phyloP scores from a whole-genome alignment of 23 tunicate genomes.

The Halocynthia aurantium region DNA sequence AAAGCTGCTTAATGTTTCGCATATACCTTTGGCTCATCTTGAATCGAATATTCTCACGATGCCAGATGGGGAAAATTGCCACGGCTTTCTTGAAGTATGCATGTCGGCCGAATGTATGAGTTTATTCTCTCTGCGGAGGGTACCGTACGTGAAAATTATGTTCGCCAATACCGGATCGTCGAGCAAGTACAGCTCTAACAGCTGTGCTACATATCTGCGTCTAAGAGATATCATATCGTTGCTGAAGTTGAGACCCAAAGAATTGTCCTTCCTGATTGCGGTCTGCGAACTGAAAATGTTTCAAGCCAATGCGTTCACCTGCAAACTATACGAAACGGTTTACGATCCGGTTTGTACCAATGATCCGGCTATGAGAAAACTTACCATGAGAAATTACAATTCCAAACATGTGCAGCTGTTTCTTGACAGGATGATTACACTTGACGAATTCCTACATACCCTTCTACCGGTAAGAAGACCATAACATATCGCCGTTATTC shows the following conservation, averaged over 20 bases:
- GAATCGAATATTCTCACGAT: not conserved
- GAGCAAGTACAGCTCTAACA: not conserved
- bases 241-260: conserved; percentile 6
- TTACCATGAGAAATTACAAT: conserved; percentile 3
- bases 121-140: conserved; percentile 8
- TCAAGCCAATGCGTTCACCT: conserved; percentile 2
- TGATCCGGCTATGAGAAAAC: conserved; percentile 8
- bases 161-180: not conserved
- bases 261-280: not conserved
- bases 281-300: conserved; percentile 9
- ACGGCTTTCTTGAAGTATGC: conserved; percentile 31
- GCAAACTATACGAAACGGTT: not conserved
- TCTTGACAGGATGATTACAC: conserved; percentile 10
- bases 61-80: conserved; percentile 20
- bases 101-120: not conserved
- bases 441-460: conserved; percentile 17
- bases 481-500: no score
- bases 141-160: conserved; percentile 7
- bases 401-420: not conserved
- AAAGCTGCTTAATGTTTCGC: no score
- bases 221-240: conserved; percentile 18
- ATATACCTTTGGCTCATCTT: no score
- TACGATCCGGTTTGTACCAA: conserved; percentile 16
- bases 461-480: conserved; percentile 10
- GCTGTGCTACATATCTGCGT: conserved; percentile 7